Conservation (phyloP, 2,888 invertebrate genomes). For the Dolichomitus sp. region DNA sequence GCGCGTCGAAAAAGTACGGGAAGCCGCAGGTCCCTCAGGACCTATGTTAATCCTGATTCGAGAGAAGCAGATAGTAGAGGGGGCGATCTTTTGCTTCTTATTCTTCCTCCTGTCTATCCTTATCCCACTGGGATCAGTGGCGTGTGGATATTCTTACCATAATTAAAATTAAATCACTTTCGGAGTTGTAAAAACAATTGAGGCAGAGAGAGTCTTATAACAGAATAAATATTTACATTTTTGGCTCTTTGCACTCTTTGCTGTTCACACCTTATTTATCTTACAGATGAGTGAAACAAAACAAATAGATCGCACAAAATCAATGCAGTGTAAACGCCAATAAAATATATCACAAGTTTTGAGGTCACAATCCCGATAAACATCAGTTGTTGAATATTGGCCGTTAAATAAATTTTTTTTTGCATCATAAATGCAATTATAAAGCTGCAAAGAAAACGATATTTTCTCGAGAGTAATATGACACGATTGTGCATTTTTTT, state of each 20-base stretch:
- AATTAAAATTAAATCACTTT: slow-evolving; percentile 46
- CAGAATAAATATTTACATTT: slow-evolving; percentile 37
- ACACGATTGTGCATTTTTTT: slow-evolving; percentile 15
- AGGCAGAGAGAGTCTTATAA: neutral
- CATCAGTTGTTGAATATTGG: neutral
- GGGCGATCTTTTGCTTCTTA: neutral
- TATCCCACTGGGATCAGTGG: slow-evolving; percentile 7
- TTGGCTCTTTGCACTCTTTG: neutral
- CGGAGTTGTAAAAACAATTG: slow-evolving; percentile 3
- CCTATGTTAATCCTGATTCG: slow-evolving; percentile 35
- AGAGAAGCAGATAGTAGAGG: neutral
- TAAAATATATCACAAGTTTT: neutral
- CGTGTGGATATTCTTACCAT: neutral
- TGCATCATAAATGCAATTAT: neutral
- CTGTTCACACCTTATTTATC: no score
- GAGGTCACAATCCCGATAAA: neutral
- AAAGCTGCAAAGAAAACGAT: slow-evolving; percentile 7
- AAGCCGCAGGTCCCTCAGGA: slow-evolving; percentile 10
- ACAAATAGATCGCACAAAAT: no score
- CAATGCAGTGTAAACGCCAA: no score
- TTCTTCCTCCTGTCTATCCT: slow-evolving; percentile 27
- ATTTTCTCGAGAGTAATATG: slow-evolving; percentile 17
- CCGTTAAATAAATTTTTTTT: neutral
- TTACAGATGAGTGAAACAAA: no score
- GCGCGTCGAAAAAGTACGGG: slow-evolving; percentile 26